Evolutionary conservation across 1,140 invertebrate species (phyloP).

Genomic region (Papilio polyxenes): DNA sequence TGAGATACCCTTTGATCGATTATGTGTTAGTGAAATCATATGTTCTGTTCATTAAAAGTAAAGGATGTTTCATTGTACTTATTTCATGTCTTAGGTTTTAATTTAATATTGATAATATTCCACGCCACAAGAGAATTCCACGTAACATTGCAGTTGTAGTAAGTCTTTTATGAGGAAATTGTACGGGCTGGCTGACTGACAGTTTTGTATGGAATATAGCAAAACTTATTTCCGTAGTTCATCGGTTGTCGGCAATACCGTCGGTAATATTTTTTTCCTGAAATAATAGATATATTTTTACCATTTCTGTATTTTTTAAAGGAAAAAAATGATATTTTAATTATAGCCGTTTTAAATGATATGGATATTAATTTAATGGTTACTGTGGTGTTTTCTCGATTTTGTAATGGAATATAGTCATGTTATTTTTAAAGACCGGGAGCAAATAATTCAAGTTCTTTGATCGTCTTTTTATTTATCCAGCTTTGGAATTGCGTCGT

Average conservation of each 20-base stretch:
- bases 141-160: not conserved
- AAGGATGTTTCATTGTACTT: not conserved
- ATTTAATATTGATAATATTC: not conserved
- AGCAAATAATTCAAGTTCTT: slow-evolving; percentile 8
- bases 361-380: not conserved
- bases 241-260: not conserved
- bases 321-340: not conserved
- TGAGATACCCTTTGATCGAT: too few relatives aligned
- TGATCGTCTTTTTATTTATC: slow-evolving; percentile 17
- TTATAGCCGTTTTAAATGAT: not conserved
- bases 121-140: not conserved
- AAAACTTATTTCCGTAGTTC: slow-evolving; percentile 8
- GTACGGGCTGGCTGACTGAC: not conserved
- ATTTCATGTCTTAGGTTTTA: not conserved
- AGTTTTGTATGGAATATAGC: slow-evolving; percentile 11
- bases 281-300: not conserved
- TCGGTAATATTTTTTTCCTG: not conserved
- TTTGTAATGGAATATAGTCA: not conserved
- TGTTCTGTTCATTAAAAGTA: not conserved
- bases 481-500: slow-evolving; percentile 18
- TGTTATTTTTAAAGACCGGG: slow-evolving; percentile 3
- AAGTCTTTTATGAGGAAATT: not conserved
- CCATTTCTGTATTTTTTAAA: not conserved
- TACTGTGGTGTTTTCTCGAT: not conserved
- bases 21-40: not conserved